These are phyloP conservation scores for Acipenser ruthenus DNA, from an alignment of 2,797 vertebrate genomes.

Conservation along the genomic window DNA sequence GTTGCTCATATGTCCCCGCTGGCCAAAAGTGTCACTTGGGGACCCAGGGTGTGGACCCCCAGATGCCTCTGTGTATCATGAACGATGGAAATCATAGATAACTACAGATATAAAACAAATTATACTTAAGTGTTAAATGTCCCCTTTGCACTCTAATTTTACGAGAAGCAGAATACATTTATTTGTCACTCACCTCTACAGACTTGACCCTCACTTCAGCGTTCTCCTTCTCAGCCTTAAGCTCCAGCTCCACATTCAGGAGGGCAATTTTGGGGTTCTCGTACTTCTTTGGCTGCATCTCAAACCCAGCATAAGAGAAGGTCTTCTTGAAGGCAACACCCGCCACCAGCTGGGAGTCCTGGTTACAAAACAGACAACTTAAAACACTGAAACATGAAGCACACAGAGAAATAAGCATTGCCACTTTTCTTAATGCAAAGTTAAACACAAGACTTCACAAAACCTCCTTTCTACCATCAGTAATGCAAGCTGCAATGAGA, in stretches of 20 bases:
- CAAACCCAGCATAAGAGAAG: slow-evolving; percentile 94
- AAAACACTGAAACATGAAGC: not conserved
- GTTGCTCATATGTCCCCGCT: no score
- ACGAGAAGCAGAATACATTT: not conserved
- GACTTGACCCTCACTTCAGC: slow-evolving; percentile 84
- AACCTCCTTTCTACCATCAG: no score
- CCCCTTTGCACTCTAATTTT: not conserved
- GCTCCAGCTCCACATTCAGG: slow-evolving; percentile 90
- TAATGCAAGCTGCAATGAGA: no score
- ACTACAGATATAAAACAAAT: no score
- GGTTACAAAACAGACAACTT: not conserved
- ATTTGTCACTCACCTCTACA: slow-evolving; percentile 65
- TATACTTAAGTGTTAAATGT: not conserved
- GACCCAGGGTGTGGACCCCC: no score
- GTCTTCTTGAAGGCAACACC: slow-evolving; percentile 98
- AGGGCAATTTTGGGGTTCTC: slow-evolving; percentile 78
- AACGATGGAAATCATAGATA: no score
- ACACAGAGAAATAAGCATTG: not conserved
- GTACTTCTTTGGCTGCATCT: slow-evolving; percentile 96
- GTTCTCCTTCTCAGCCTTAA: slow-evolving; percentile 96
- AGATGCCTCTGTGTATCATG: no score
- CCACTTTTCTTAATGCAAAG: no score
- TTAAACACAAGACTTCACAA: no score
- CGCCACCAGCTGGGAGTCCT: slow-evolving; percentile 87
- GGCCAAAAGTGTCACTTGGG: no score